These are phyloP conservation scores for Rhodeus uyekii DNA, from an alignment of 2,797 vertebrate genomes.

Conservation along the genomic window DNA sequence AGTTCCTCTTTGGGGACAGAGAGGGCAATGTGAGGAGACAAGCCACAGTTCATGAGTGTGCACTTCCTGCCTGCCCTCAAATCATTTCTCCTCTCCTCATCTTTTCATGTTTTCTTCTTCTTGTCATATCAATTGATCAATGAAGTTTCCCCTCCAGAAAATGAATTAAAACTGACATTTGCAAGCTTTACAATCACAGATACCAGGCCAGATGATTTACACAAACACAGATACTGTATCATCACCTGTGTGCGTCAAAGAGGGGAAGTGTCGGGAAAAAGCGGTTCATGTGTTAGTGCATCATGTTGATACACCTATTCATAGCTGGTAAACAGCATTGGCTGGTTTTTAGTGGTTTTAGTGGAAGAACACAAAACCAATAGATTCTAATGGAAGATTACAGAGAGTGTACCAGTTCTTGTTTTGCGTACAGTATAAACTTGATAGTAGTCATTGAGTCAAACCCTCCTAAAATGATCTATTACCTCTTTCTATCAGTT, in stretches of 20 bases:
- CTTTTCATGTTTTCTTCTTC: constrained; percentile 5
- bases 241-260: constrained; percentile 2
- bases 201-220: not conserved
- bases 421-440: not conserved
- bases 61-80: constrained; percentile 19
- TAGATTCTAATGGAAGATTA: constrained; percentile 41
- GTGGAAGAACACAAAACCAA: constrained; percentile 35
- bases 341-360: constrained; percentile 52
- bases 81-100: constrained; percentile 21
- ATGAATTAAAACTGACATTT: not conserved
- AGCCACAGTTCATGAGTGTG: constrained; percentile 55
- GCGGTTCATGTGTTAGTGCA: constrained; percentile 41
- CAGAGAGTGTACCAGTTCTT: constrained; percentile 20
- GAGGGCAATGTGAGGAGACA: constrained; percentile 70
- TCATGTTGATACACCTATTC: constrained; percentile 62
- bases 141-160: not conserved
- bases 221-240: not conserved
- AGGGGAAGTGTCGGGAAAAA: constrained; percentile 30
- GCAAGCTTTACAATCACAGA: not conserved
- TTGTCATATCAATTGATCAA: constrained; percentile 10
- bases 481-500: constrained; percentile 4
- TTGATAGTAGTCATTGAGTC: not conserved
- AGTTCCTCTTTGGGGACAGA: constrained; percentile 77
- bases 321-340: constrained; percentile 72
- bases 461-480: constrained; percentile 3